A percentile compares a stretch with the other conserved stretches of the same genome.
Evolutionary conservation across 2,888 invertebrate genomes (phyloP).

Genomic region (Dryobota labecula): DNA sequence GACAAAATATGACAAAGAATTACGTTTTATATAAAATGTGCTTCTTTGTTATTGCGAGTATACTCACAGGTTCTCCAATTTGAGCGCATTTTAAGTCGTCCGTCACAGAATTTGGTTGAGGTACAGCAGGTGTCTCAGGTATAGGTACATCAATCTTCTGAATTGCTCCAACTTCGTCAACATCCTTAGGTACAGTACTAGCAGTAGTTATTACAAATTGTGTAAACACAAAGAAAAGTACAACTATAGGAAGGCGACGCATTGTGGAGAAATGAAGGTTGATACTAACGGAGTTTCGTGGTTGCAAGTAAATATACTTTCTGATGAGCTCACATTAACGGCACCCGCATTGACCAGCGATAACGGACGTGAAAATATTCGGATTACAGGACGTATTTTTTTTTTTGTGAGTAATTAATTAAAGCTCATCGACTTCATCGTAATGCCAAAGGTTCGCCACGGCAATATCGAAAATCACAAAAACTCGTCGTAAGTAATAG

Average conservation of each 20-base stretch:
- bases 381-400: conserved; percentile 52
- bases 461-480: neutral
- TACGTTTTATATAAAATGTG: neutral
- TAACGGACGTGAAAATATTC: conserved; percentile 54
- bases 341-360: conserved; percentile 60
- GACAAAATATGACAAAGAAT: neutral
- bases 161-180: conserved; percentile 14
- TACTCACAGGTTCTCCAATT: conserved; percentile 55
- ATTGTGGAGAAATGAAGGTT: conserved; percentile 46
- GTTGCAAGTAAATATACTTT: conserved; percentile 47
- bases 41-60: too few relatives aligned
- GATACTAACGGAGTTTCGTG: conserved; percentile 41
- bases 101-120: conserved; percentile 32
- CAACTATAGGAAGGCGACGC: conserved; percentile 41
- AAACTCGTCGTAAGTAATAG: neutral
- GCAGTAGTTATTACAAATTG: conserved; percentile 29
- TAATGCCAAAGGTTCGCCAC: neutral
- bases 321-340: conserved; percentile 51
- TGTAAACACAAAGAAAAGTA: conserved; percentile 37
- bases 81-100: conserved; percentile 42
- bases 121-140: conserved; percentile 14
- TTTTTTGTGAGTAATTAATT: conserved; percentile 26
- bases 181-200: conserved; percentile 26
- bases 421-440: conserved; percentile 1
- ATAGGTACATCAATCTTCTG: conserved; percentile 34